phyloP scores from a whole-genome alignment of 2,797 vertebrate genomes.

The Lepidocolaptes lacrymiger region DNA sequence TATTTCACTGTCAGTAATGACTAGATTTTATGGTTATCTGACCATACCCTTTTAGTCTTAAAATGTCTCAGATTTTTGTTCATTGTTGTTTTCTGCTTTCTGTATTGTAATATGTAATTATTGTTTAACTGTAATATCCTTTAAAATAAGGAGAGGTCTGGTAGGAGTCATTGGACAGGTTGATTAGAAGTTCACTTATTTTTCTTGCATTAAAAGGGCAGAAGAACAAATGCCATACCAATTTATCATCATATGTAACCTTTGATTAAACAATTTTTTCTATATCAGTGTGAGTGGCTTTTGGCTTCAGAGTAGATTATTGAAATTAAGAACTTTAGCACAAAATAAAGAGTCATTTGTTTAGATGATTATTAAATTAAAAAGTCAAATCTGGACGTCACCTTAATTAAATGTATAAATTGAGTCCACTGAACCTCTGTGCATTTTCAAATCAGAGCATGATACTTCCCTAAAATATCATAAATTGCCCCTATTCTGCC shows the following conservation, averaged over 20 bases:
- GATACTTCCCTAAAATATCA: constrained; percentile 53
- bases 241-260: constrained; percentile 55
- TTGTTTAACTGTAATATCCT: not conserved
- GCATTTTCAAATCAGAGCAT: constrained; percentile 21
- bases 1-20: not conserved
- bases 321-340: constrained; percentile 40
- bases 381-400: constrained; percentile 26
- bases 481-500: constrained; percentile 46
- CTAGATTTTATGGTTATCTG: not conserved
- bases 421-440: constrained; percentile 1
- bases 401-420: constrained; percentile 52
- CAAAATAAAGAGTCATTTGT: constrained; percentile 43
- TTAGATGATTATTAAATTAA: constrained; percentile 56
- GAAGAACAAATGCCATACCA: constrained; percentile 33
- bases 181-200: constrained; percentile 27
- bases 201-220: constrained; percentile 7
- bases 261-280: constrained; percentile 51
- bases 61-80: not conserved
- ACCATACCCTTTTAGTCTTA: not conserved
- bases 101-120: not conserved
- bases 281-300: not conserved
- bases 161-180: constrained; percentile 7
- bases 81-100: not conserved
- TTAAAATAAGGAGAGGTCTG: not conserved
- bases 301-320: constrained; percentile 22